Evolutionary conservation across 2,797 vertebrate species (phyloP), one percentile per base, ranked within the genome.

Genomic region (Tragelaphus eurycerus): DNA sequence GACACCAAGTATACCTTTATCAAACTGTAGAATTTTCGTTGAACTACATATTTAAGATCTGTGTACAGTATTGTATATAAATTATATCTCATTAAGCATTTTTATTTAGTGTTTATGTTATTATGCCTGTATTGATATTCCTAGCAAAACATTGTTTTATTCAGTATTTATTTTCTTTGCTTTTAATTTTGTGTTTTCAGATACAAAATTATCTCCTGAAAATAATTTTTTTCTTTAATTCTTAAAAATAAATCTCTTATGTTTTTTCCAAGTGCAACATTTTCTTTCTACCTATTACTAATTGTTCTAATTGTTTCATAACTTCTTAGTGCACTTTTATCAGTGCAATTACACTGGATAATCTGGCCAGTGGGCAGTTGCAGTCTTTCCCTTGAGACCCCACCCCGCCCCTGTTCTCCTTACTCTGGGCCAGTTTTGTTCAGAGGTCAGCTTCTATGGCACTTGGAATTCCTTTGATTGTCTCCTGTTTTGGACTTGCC

Each of bases 201-300:
- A 43, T 46, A 82, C 50, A 89, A 91, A 74, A 46, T 88, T 91
- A 52, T 85, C 92, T 95, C 23, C 81, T 76, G 81, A 93, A 89
- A 57, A 76, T 84, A 55, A 8, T 46, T 15, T 81, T 81, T 95
- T 31, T 10, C 74, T 64, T 93, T 46, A 23, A 81, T 91, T 91
- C 9, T 87, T 87, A 79, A 90, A 86, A 48, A 74, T 91, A 90
- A 92, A 43, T 76, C 13, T 76, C 50, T 83, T n/a, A 16, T 5
- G 16, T 87, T 62, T 79, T 90, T 81, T 85, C 57, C 43, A 94
- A 27, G 59, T 90, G 29, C 48, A 71, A 74, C 10, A 29, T 79
- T 79, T 90, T 91, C 60, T 81, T 62, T 78, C 7, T 54, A n/a
- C 78, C 38, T 88, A 1, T 19, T 86, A 43, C 17, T 67, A 6